Conservation (phyloP, 1,140 invertebrate species). For the Sycophila sp. region DNA sequence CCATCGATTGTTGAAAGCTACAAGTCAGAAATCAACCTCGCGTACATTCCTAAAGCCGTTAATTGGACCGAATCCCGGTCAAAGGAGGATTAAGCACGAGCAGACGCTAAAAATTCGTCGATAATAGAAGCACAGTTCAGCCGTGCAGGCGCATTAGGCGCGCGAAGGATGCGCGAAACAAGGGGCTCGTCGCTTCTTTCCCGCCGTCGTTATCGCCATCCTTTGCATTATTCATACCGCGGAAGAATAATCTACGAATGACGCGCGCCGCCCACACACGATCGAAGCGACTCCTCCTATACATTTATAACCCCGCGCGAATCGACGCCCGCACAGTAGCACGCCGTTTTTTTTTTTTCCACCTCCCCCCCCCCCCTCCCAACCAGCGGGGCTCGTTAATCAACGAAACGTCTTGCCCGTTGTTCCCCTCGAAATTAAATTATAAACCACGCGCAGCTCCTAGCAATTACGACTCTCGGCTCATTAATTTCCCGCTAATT, state of each 20-base stretch:
- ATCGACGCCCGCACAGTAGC: too few species aligned
- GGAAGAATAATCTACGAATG: not conserved
- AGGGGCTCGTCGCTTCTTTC: not conserved
- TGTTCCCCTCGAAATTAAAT: slow-evolving; percentile 6
- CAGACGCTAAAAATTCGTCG: too few species aligned
- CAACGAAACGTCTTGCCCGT: not conserved
- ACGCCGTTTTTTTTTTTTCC: too few species aligned
- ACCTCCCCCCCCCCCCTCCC: too few species aligned
- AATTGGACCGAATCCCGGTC: too few species aligned
- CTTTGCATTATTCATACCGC: slow-evolving; percentile 20
- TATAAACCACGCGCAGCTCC: not conserved
- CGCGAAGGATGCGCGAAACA: not conserved
- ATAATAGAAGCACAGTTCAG: too few species aligned
- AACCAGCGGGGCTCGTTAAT: not conserved
- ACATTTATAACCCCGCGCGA: not conserved
- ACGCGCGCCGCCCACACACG: not conserved
- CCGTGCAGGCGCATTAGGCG: too few species aligned
- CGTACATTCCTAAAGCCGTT: too few species aligned
- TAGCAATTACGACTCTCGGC: slow-evolving; percentile 10
- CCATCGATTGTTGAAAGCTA: too few species aligned
- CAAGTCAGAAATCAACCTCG: too few species aligned
- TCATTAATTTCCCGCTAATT: slow-evolving; percentile 27
- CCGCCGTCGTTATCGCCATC: not conserved
- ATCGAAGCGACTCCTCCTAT: too few species aligned
- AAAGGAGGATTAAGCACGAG: too few species aligned